A percentile compares a stretch with the other conserved stretches of the same genome.
Conservation (phyloP, 2,888 invertebrate genomes). For the Pandemis heparana region DNA sequence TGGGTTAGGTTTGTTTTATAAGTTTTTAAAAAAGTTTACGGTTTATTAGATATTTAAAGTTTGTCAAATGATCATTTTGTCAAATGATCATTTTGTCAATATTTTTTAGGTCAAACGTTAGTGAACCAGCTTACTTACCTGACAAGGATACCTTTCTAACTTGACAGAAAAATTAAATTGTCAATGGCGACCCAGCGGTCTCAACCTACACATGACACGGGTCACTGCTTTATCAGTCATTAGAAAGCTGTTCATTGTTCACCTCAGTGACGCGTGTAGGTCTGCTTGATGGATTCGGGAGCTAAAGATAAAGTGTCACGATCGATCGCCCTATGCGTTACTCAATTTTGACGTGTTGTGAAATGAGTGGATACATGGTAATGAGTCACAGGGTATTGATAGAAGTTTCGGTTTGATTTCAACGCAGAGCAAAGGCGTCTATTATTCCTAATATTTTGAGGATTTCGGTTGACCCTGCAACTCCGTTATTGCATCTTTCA, state of each 20-base stretch:
- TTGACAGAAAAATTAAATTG: slow-evolving; percentile 1
- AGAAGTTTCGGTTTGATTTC: no score
- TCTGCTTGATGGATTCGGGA: slow-evolving; percentile 67
- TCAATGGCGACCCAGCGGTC: slow-evolving; percentile 2
- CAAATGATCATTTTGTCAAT: no score
- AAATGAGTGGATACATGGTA: slow-evolving; percentile 32
- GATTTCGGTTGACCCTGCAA: no score
- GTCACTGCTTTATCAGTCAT: slow-evolving; percentile 63
- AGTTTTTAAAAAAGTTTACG: no score
- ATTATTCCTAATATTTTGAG: no score
- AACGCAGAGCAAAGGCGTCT: no score
- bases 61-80: no score
- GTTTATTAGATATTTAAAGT: no score
- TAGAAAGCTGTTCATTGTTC: slow-evolving; percentile 82
- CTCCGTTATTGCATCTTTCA: no score
- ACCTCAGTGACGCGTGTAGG: slow-evolving; percentile 65
- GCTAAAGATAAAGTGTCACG: slow-evolving; percentile 74
- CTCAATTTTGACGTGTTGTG: slow-evolving; percentile 53
- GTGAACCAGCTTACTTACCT: background rate
- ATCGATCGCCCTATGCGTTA: slow-evolving; percentile 69
- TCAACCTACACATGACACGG: slow-evolving; percentile 46
- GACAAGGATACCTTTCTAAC: background rate
- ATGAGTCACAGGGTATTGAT: background rate
- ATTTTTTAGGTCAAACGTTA: no score
- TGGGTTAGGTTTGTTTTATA: no score